Evolutionary conservation across 2,797 vertebrate genomes (phyloP), one percentile per base, ranked within the genome.

Genomic region (Galaxias olidus): DNA sequence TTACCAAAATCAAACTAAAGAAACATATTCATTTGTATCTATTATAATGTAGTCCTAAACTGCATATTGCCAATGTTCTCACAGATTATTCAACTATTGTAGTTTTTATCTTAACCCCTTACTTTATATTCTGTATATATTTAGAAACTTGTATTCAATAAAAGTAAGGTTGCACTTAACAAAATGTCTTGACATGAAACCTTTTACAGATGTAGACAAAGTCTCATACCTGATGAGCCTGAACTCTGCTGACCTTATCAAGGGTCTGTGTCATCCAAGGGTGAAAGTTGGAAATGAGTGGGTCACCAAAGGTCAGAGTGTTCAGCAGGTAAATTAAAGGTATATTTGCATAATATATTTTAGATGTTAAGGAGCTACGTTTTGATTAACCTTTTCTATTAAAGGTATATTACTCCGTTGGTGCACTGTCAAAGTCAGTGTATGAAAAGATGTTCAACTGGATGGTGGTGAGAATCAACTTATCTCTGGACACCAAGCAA

Each of bases 401-500:
- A 1, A 15, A 89, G 89, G 88, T 90, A n/a, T 71, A 81, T 63
- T 89, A 90, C 43, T 70, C 90, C 18, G 61, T 84, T 50, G 90
- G 90, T 8, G 88, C 87, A 10, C 78, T 90, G 68, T 73, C 83
- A 1, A 91, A 91, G 66, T 75, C 88, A 41, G 86, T 91, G 59
- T 91, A 89, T 0, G 89, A 91, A 72, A 90, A 87, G 57, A 89
- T 93, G 92, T 93, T 93, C 86, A 69, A 86, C 10, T 93, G 92
- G 92, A 93, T 93, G 92, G 92, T 93, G 63, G 60, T 92, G 30
- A 88, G 90, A 80, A 93, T 93, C 75, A 93, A 93, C 72, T 84
- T 86, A 17, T 82, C 87, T 1, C 73, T 93, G 83, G 92, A 91
- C 44, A 93, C 92, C 57, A 93, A 88, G 65, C 90, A 92, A 59